phyloP scores from a whole-genome alignment of 2,797 vertebrate species.

The Crypturellus tataupa region DNA sequence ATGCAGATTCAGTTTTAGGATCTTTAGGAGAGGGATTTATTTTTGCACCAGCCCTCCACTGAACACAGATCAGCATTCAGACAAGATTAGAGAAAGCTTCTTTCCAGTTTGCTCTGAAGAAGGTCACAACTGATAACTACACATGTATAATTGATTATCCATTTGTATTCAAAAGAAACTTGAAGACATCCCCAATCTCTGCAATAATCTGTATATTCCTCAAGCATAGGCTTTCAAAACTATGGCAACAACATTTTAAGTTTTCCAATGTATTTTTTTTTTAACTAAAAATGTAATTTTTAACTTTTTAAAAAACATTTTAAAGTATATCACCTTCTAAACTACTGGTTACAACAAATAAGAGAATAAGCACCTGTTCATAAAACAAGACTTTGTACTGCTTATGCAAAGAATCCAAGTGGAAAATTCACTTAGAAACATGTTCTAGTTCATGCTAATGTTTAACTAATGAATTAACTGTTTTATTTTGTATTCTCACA shows the following conservation, averaged over 20 bases:
- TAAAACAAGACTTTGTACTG: neutral
- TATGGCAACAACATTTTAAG: neutral
- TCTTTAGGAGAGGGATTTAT: neutral
- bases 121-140: constrained; percentile 1
- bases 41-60: neutral
- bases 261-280: neutral
- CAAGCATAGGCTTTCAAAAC: neutral
- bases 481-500: neutral
- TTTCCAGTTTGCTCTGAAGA: constrained; percentile 17
- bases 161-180: constrained; percentile 1
- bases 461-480: neutral
- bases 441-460: neutral
- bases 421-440: neutral
- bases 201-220: neutral
- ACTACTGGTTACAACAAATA: neutral
- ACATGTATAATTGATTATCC: neutral
- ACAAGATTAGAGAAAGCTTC: constrained; percentile 52
- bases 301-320: neutral
- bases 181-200: neutral
- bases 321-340: neutral
- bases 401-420: neutral
- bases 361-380: neutral
- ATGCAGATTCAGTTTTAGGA: neutral
- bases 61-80: neutral
- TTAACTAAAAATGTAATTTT: neutral